Evolutionary conservation across 2,797 vertebrate genomes (phyloP).

Genomic region (Catostomus latipinnis): DNA sequence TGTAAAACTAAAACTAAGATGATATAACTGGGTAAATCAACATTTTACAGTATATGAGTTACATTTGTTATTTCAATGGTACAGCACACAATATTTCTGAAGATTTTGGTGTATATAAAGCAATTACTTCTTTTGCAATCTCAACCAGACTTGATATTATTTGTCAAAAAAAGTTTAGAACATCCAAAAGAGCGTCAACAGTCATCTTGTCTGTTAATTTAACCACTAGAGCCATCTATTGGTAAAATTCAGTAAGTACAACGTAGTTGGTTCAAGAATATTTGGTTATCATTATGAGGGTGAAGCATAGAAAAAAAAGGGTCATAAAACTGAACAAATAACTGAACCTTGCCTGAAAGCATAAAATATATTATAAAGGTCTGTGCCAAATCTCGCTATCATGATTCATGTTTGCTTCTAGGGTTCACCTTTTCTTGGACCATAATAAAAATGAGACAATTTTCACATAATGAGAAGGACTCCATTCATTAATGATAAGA

Average conservation of each 20-base stretch:
- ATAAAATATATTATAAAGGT: too few species aligned
- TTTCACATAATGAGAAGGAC: neutral
- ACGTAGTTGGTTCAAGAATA: neutral
- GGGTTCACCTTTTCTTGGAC: neutral
- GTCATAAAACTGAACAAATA: neutral
- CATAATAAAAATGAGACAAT: neutral
- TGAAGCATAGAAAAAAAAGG: neutral
- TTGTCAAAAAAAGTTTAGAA: too few species aligned
- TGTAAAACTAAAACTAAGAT: too few species aligned
- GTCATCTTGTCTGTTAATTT: neutral
- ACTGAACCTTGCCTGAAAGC: too few species aligned
- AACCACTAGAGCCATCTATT: conserved; percentile 46
- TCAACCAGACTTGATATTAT: too few species aligned
- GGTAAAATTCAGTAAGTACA: conserved; percentile 35
- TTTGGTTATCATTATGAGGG: neutral
- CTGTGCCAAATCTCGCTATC: too few species aligned
- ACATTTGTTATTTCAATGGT: too few species aligned
- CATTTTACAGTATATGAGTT: too few species aligned
- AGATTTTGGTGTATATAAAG: neutral
- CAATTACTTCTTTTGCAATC: neutral
- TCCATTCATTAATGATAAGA: neutral
- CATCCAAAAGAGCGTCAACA: too few species aligned
- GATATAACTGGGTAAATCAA: too few species aligned
- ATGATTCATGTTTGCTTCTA: neutral
- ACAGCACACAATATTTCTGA: too few species aligned